Percentiles rank a stretch among this genome's conserved stretches.
These are phyloP conservation scores for Tetanocera ferruginea DNA, from an alignment of 2,888 invertebrate genomes.

Conservation along the genomic window DNA sequence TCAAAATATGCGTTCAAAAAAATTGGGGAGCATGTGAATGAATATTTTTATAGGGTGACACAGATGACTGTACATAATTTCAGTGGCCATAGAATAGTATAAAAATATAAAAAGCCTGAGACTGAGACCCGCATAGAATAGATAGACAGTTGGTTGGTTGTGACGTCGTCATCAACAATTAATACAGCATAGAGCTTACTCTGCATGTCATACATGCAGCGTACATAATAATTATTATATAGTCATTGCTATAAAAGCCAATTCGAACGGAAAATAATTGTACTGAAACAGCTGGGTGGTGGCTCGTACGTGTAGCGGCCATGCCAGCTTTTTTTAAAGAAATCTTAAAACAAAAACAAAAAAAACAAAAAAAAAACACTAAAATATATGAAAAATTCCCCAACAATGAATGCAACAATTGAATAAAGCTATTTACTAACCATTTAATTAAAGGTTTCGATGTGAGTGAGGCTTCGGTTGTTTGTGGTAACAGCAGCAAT, in stretches of 20 bases:
- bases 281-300: slow-evolving; percentile 2
- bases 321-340: not conserved
- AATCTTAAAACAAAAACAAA: not conserved
- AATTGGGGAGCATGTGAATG: too few species aligned
- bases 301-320: not conserved
- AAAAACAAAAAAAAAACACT: not conserved
- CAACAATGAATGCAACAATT: not conserved
- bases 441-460: slow-evolving; percentile 63
- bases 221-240: too few species aligned
- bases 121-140: too few species aligned
- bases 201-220: too few species aligned
- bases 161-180: too few species aligned
- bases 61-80: too few species aligned
- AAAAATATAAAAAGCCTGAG: too few species aligned
- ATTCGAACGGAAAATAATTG: not conserved
- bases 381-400: not conserved
- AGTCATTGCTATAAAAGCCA: not conserved
- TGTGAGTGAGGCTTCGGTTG: slow-evolving; percentile 35
- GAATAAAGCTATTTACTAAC: slow-evolving; percentile 52
- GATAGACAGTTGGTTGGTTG: too few species aligned
- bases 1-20: too few species aligned
- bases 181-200: too few species aligned
- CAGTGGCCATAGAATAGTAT: too few species aligned
- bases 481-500: slow-evolving; percentile 14
- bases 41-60: too few species aligned